Conservation (phyloP, 2,888 invertebrate species). For the Synergus itoensis region DNA sequence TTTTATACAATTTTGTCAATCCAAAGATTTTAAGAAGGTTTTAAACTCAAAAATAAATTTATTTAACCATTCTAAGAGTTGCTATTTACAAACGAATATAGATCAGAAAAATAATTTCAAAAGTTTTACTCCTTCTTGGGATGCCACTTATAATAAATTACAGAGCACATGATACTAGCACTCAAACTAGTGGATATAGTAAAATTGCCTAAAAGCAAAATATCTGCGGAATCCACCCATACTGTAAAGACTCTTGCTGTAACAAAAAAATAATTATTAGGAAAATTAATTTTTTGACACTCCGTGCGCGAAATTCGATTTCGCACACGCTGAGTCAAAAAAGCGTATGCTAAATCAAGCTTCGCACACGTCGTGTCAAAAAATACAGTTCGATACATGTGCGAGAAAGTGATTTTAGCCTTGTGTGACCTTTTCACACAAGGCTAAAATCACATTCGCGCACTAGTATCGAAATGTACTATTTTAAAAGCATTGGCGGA, state of each 20-base stretch:
- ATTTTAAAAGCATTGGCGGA: not conserved
- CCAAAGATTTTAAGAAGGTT: conserved; percentile 22
- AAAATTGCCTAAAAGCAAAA: conserved; percentile 86
- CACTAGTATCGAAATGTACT: too few relatives aligned
- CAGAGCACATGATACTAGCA: conserved; percentile 84
- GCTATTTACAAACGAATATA: conserved; percentile 20
- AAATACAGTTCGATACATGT: too few relatives aligned
- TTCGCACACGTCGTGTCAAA: too few relatives aligned
- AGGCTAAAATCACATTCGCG: too few relatives aligned
- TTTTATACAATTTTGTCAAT: not conserved
- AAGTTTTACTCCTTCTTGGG: conserved; percentile 62
- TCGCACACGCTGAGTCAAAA: too few relatives aligned
- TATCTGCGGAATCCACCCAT: conserved; percentile 88
- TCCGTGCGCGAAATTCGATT: too few relatives aligned
- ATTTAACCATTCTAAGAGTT: not conserved
- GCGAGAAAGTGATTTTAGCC: too few relatives aligned
- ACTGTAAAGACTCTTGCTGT: conserved; percentile 90
- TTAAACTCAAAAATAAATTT: conserved; percentile 45
- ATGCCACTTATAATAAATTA: conserved; percentile 82
- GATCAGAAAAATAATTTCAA: conserved; percentile 14
- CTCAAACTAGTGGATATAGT: conserved; percentile 85
- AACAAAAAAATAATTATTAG: conserved; percentile 60
- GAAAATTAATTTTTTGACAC: not conserved
- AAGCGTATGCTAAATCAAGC: too few relatives aligned
- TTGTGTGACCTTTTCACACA: too few relatives aligned